phyloP scores from a whole-genome alignment of 2,888 invertebrate genomes.

The Harpalus rufipes region DNA sequence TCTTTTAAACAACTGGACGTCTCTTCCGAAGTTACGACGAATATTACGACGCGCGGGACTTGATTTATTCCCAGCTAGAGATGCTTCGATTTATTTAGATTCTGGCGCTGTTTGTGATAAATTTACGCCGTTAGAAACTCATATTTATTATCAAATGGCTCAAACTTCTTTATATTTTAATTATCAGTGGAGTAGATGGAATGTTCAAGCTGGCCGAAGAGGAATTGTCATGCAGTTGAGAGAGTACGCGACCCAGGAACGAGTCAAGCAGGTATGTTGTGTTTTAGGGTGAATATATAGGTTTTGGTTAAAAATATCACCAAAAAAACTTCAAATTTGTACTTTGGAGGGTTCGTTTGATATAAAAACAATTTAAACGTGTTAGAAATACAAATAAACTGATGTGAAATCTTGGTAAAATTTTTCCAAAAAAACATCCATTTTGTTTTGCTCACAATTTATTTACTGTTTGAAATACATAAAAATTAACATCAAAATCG shows the following conservation, averaged over 20 bases:
- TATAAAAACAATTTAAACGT: too few species aligned
- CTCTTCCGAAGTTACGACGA: slow-evolving; percentile 81
- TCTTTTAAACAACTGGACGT: slow-evolving; percentile 81
- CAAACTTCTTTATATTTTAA: slow-evolving; percentile 85
- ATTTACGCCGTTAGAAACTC: slow-evolving; percentile 86
- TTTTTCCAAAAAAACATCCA: background rate
- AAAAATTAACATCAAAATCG: too few species aligned
- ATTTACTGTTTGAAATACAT: too few species aligned
- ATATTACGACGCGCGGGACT: slow-evolving; percentile 82
- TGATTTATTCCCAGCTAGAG: slow-evolving; percentile 90
- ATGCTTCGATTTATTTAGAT: slow-evolving; percentile 86
- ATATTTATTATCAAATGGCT: slow-evolving; percentile 89
- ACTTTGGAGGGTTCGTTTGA: background rate
- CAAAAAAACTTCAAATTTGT: background rate
- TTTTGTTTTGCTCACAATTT: background rate
- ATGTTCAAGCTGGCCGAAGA: slow-evolving; percentile 80
- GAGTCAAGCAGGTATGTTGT: slow-evolving; percentile 17
- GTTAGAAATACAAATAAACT: too few species aligned
- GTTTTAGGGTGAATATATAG: background rate
- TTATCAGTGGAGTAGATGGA: slow-evolving; percentile 89
- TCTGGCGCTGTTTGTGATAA: slow-evolving; percentile 80
- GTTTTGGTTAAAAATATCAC: too few species aligned
- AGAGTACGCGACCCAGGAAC: slow-evolving; percentile 76
- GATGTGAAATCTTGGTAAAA: too few species aligned
- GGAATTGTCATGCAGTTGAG: slow-evolving; percentile 85